These are phyloP conservation scores for Nomada flava DNA, from an alignment of 2,888 invertebrate species.

Conservation along the genomic window DNA sequence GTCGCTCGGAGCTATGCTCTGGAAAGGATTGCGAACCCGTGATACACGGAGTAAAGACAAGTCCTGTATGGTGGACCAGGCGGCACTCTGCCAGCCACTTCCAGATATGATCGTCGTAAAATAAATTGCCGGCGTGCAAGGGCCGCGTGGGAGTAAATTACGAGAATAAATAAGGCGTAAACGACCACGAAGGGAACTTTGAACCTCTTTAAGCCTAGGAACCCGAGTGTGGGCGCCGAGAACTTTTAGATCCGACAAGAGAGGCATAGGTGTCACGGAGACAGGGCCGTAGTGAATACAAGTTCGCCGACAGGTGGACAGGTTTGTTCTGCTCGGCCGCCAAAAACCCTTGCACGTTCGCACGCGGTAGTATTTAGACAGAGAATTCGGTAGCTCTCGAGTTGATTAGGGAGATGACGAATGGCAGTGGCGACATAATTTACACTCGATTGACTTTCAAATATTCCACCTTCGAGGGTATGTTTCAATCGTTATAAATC, in stretches of 20 bases:
- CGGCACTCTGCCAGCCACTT: slow-evolving; percentile 71
- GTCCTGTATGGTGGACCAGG: slow-evolving; percentile 55
- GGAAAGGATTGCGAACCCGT: slow-evolving; percentile 54
- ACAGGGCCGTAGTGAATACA: slow-evolving; percentile 61
- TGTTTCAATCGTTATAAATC: too few relatives aligned
- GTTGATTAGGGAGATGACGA: too few relatives aligned
- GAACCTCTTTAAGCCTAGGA: slow-evolving; percentile 77
- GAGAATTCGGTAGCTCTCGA: background rate
- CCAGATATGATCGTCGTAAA: slow-evolving; percentile 80
- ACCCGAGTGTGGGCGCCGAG: slow-evolving; percentile 74
- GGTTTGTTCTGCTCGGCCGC: background rate
- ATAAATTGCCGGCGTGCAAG: slow-evolving; percentile 75
- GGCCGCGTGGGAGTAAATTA: slow-evolving; percentile 80
- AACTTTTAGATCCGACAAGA: slow-evolving; percentile 63
- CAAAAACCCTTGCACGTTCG: background rate
- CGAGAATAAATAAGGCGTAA: slow-evolving; percentile 80
- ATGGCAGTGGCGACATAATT: too few relatives aligned
- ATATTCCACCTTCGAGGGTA: too few relatives aligned
- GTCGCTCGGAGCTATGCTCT: slow-evolving; percentile 13
- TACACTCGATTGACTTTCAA: too few relatives aligned
- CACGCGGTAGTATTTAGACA: too few relatives aligned
- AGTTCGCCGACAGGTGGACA: slow-evolving; percentile 53
- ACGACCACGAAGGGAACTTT: slow-evolving; percentile 75
- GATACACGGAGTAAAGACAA: slow-evolving; percentile 40
- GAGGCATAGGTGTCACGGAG: slow-evolving; percentile 62